Percentiles rank a stretch among this genome's conserved stretches.
Evolutionary conservation across 2,888 invertebrate species (phyloP).

Genomic region (Mantis religiosa): DNA sequence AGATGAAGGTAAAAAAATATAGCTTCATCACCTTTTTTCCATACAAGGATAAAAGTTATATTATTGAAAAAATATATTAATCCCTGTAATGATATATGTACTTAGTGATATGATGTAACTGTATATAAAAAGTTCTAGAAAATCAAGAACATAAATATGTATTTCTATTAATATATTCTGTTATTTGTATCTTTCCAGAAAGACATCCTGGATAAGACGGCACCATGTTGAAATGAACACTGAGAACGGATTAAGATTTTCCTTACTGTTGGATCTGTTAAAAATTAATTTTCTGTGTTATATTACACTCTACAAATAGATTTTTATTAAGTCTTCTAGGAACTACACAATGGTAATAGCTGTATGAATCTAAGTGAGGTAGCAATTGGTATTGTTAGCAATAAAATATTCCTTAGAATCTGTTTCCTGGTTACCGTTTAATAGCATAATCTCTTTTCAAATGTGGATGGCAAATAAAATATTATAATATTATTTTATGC

Average conservation of each 20-base stretch:
- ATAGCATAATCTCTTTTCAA: neutral
- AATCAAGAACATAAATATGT: slow-evolving; percentile 14
- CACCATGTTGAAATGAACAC: slow-evolving; percentile 21
- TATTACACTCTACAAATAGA: slow-evolving; percentile 1
- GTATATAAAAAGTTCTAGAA: slow-evolving; percentile 24
- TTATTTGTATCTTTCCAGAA: slow-evolving; percentile 19
- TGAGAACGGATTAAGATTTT: neutral
- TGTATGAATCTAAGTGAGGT: slow-evolving; percentile 17
- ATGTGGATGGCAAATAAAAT: neutral
- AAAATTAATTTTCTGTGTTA: slow-evolving; percentile 8
- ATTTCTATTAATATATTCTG: slow-evolving; percentile 16
- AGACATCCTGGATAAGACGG: slow-evolving; percentile 17
- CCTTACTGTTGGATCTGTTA: neutral
- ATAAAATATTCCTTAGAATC: slow-evolving; percentile 5
- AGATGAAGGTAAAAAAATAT: neutral
- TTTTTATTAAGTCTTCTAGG: slow-evolving; percentile 9
- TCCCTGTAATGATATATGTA: slow-evolving; percentile 17
- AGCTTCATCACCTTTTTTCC: neutral
- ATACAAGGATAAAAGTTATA: neutral
- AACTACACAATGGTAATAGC: slow-evolving; percentile 13
- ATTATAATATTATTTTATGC: neutral
- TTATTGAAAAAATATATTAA: slow-evolving; percentile 20
- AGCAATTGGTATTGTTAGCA: slow-evolving; percentile 10
- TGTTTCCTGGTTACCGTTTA: neutral
- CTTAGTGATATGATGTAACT: slow-evolving; percentile 20